phyloP scores from a whole-genome alignment of 2,113 vertebrate species.

The Varanus salvator region DNA sequence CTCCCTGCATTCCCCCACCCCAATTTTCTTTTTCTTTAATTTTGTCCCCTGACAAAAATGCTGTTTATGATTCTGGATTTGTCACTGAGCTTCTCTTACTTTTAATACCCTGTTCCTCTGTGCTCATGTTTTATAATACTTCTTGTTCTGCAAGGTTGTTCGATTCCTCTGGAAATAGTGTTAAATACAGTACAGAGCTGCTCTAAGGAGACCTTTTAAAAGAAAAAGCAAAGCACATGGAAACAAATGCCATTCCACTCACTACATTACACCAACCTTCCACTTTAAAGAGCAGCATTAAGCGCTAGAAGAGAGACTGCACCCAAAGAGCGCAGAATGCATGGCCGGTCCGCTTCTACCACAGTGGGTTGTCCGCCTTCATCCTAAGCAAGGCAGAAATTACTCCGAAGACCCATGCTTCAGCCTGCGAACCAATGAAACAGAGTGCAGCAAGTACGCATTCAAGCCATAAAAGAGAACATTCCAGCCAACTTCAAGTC shows the following conservation, averaged over 20 bases:
- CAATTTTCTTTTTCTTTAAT: too few relatives aligned
- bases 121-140: slow-evolving; percentile 54
- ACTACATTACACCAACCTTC: slow-evolving; percentile 46
- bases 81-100: slow-evolving; percentile 50
- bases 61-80: slow-evolving; percentile 52
- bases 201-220: slow-evolving; percentile 36
- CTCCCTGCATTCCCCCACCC: too few relatives aligned
- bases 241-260: slow-evolving; percentile 44
- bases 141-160: slow-evolving; percentile 53
- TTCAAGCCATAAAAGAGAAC: background rate
- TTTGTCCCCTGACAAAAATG: slow-evolving; percentile 33
- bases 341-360: background rate
- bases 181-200: slow-evolving; percentile 30
- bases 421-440: background rate
- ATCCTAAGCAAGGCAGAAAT: background rate
- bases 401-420: background rate
- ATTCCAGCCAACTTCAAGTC: background rate
- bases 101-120: slow-evolving; percentile 48
- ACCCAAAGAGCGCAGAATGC: background rate
- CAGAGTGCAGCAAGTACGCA: background rate
- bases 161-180: slow-evolving; percentile 39
- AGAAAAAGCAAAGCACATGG: slow-evolving; percentile 37
- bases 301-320: background rate
- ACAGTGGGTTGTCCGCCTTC: background rate
- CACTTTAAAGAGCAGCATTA: slow-evolving; percentile 39